Evolutionary conservation across 1,140 invertebrate species (phyloP), one percentile per base, ranked within the genome.

Genomic region (Zophobas morio): DNA sequence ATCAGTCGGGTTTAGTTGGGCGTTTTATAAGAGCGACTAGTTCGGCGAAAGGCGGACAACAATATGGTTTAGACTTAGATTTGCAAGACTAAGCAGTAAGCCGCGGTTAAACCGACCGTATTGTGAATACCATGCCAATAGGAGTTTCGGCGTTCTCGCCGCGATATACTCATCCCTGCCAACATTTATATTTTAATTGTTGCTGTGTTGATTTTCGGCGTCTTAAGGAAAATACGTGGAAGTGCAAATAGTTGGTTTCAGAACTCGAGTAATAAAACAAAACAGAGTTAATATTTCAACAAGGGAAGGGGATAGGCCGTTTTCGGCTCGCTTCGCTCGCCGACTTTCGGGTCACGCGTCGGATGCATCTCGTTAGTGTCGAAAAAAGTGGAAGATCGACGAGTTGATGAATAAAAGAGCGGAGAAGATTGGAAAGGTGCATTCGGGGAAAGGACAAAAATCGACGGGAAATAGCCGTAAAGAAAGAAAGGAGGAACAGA

Each of bases 11-110:
- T 66, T 66, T 20, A 20, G 20, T 66, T 66, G 60, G 60, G 40
- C 42, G 39, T 66, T 66, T 66, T 66, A 42, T 42, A 66, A 66
- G 42, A 42, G 60, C 37, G 60, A 66, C 42, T 39, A 66, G 33
- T 66, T 66, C 60, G 20, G 33, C 33, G n/a, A 42, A 66, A 66
- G 60, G 37, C 60, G 42, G 34, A 37, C 37, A 42, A 66, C 60
- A 66, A 66, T 66, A 66, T 66, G 60, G 39, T 66, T 66, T 66
- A 66, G 60, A 66, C 33, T 37, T 42, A 66, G 49, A 51, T 51
- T 51, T 51, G 49, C 49, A 51, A 51, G 60, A 66, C 60, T 66
- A 66, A 66, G 60, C 60, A 66, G 37, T 66, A 66, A 66, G 60
- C 60, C 42, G 60, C 33, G 60, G 60, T 66, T 66, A 66, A 66